Evolutionary conservation across 2,888 invertebrate species (phyloP).

Genomic region (Drosophila leonis): DNA sequence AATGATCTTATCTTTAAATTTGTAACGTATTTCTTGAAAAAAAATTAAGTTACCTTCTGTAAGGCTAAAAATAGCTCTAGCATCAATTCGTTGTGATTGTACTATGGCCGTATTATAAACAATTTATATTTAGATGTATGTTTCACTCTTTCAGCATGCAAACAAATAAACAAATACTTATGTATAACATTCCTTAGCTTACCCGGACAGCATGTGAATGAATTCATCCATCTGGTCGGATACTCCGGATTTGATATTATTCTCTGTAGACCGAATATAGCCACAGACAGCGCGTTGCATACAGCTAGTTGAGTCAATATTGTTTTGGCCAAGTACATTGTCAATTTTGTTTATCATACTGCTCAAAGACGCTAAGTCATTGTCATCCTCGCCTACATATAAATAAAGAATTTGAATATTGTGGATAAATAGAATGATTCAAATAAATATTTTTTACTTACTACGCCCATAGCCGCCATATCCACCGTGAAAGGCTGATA

Average conservation of each 20-base stretch:
- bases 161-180: constrained; percentile 39
- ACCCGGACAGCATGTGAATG: constrained; percentile 88
- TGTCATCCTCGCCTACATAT: constrained; percentile 87
- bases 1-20: neutral
- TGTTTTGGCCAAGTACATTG: constrained; percentile 89
- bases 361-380: constrained; percentile 87
- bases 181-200: constrained; percentile 73
- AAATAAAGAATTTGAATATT: neutral
- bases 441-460: constrained; percentile 56
- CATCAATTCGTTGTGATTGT: constrained; percentile 27
- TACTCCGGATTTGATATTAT: constrained; percentile 88
- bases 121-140: constrained; percentile 46
- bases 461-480: constrained; percentile 89
- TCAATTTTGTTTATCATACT: constrained; percentile 89
- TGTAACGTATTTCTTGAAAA: neutral
- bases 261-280: constrained; percentile 90
- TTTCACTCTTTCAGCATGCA: constrained; percentile 26
- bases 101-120: constrained; percentile 38
- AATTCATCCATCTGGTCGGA: constrained; percentile 89
- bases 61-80: constrained; percentile 38
- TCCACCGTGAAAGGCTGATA: constrained; percentile 90
- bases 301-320: constrained; percentile 90
- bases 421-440: neutral
- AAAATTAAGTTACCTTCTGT: constrained; percentile 15
- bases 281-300: constrained; percentile 90